These are phyloP conservation scores for Drosophila pseudotakahashii DNA, from an alignment of 2,888 invertebrate genomes.

Conservation along the genomic window DNA sequence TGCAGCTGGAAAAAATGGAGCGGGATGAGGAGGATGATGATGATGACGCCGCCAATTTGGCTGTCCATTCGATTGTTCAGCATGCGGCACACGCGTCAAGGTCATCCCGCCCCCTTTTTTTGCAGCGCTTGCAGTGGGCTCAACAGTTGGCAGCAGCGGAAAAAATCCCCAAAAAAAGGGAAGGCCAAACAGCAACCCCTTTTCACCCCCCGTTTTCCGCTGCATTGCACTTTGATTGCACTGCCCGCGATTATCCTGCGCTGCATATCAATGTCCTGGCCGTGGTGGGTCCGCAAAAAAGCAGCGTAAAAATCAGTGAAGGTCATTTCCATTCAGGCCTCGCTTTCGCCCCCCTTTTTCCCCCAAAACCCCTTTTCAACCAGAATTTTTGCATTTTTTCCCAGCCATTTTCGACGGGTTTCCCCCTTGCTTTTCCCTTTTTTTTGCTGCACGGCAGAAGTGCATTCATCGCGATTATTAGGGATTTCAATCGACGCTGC, in stretches of 20 bases:
- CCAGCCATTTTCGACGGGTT: slow-evolving; percentile 33
- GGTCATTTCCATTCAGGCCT: slow-evolving; percentile 63
- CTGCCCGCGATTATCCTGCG: slow-evolving; percentile 76
- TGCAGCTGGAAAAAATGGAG: slow-evolving; percentile 48
- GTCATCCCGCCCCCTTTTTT: slow-evolving; percentile 29
- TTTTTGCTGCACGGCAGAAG: slow-evolving; percentile 45
- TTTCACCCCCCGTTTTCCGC: slow-evolving; percentile 39
- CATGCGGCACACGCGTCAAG: slow-evolving; percentile 76
- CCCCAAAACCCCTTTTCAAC: neutral
- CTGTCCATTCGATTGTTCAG: slow-evolving; percentile 69
- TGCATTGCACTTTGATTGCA: slow-evolving; percentile 77
- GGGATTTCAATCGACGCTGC: slow-evolving; percentile 78
- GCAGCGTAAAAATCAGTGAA: slow-evolving; percentile 55
- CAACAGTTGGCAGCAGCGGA: slow-evolving; percentile 61
- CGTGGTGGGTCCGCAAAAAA: slow-evolving; percentile 1
- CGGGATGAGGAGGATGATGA: slow-evolving; percentile 45
- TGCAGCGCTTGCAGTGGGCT: slow-evolving; percentile 28
- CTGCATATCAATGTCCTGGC: slow-evolving; percentile 75
- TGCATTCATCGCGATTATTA: slow-evolving; percentile 76
- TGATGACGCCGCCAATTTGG: slow-evolving; percentile 66
- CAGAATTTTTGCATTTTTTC: slow-evolving; percentile 73
- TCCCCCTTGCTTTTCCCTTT: slow-evolving; percentile 9
- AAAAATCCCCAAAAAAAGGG: slow-evolving; percentile 23
- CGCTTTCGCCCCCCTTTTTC: neutral
- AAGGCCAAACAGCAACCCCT: neutral